Base-by-base conservation (phyloP, 2,888 invertebrate species). In the Automeris io region DNA sequence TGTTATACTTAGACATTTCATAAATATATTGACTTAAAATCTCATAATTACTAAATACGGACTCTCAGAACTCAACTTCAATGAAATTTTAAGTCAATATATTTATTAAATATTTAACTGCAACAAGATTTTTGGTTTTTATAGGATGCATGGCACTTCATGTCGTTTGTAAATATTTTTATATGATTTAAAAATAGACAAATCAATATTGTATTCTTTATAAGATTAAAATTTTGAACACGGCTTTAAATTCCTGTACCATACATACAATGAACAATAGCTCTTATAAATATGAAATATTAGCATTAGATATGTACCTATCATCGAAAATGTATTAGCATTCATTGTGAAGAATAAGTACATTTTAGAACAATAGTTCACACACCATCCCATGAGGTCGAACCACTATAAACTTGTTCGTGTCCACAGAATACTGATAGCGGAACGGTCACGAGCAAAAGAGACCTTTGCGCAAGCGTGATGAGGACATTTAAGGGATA, bases 401-500 rank as follows among this genome's bases (percentile, higher is more conserved):
- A 33, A 35, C 23, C 33, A 29, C 29, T 29, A 16, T 31, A 21
- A 31, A 16, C 12, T 29, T 29, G 25, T 24, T 25, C 54, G 54
- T 59, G 58, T 42, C 45, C 47, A 43, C 53, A 45, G 77, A 57
- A 76, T 78, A 72, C 60, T 64, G 62, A 77, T 69, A 39, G 37
- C 24, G 21, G 22, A 18, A 35, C 38, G 53, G 68, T 71, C 76
- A 76, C 71, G 73, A 70, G 61, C 34, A 43, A 9, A n/a, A 5
- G 46, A 54, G 65, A 54, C 70, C 72, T 70, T 61, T 49, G 53
- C 46, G 63, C 58, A 66, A 63, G 46, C 54, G 51, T 51, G 54
- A 64, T 67, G 60, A 65, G 62, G 64, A 54, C 49, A 42, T 18
- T 29, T 29, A 22, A 7, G n/a, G n/a, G 16, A 31, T 18, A 18